Conservation (phyloP, 2,888 invertebrate species). For the Cremastinae sp. region DNA sequence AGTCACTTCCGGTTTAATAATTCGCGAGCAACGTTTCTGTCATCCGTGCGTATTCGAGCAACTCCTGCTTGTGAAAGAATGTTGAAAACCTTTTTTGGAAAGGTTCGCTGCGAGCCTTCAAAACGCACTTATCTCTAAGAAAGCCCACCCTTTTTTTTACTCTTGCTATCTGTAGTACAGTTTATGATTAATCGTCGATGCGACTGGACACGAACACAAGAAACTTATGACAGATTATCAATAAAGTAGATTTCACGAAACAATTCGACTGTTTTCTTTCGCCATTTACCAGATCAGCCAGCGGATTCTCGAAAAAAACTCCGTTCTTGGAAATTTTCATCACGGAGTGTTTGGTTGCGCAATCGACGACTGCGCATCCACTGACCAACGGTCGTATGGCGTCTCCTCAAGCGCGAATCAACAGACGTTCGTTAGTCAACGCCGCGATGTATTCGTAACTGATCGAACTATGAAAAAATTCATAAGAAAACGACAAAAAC, state of each 20-base stretch:
- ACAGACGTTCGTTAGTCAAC: no score
- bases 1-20: constrained; percentile 29
- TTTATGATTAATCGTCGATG: constrained; percentile 54
- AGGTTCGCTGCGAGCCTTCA: constrained; percentile 29
- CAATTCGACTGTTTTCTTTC: not conserved
- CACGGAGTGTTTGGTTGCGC: no score
- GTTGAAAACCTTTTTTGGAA: constrained; percentile 1
- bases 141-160: constrained; percentile 13
- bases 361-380: no score
- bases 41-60: constrained; percentile 73
- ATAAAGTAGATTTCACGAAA: constrained; percentile 68
- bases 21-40: constrained; percentile 71
- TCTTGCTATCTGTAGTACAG: constrained; percentile 30
- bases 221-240: constrained; percentile 71
- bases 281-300: no score
- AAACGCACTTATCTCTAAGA: constrained; percentile 14
- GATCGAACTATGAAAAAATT: not conserved
- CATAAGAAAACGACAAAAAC: constrained; percentile 71
- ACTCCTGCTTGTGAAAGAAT: constrained; percentile 28
- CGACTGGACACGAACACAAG: constrained; percentile 69
- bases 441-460: no score
- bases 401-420: no score
- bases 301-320: not conserved
- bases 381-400: no score
- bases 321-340: no score